Evolutionary conservation across 2,888 invertebrate genomes (phyloP).

Genomic region (Phytoseiulus persimilis): DNA sequence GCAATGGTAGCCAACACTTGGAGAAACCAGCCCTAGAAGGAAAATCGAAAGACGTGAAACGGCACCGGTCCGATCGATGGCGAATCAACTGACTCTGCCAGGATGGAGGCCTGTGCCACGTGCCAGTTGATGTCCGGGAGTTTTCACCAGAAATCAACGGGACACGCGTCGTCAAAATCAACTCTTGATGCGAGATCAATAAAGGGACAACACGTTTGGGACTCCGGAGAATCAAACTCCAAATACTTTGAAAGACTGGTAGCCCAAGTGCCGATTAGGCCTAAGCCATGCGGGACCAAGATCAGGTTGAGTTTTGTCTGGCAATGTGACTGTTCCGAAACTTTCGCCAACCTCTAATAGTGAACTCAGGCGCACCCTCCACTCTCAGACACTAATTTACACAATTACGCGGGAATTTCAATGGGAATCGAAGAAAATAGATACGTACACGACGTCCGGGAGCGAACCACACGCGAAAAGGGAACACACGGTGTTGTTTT

Average conservation of each 20-base stretch:
- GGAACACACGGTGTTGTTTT: neutral
- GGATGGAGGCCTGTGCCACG: neutral
- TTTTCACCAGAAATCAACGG: neutral
- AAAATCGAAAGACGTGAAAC: neutral
- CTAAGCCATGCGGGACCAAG: neutral
- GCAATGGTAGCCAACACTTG: neutral
- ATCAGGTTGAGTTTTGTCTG: neutral
- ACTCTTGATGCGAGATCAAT: neutral
- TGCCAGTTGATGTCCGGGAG: neutral
- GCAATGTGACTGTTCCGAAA: neutral
- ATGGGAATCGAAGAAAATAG: neutral
- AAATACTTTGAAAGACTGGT: neutral
- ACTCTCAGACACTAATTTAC: neutral
- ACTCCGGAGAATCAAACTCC: neutral
- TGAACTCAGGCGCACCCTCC: neutral
- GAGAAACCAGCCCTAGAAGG: conserved; percentile 5
- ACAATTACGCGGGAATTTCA: neutral
- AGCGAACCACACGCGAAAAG: conserved; percentile 32
- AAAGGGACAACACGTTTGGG: neutral
- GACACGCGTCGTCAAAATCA: neutral
- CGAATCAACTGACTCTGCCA: neutral
- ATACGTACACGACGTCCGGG: conserved; percentile 34
- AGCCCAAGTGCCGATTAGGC: neutral
- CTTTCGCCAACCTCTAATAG: neutral
- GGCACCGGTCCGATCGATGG: neutral